Evolutionary conservation across 2,113 vertebrate genomes (phyloP).

Genomic region (Edolisoma coerulescens): DNA sequence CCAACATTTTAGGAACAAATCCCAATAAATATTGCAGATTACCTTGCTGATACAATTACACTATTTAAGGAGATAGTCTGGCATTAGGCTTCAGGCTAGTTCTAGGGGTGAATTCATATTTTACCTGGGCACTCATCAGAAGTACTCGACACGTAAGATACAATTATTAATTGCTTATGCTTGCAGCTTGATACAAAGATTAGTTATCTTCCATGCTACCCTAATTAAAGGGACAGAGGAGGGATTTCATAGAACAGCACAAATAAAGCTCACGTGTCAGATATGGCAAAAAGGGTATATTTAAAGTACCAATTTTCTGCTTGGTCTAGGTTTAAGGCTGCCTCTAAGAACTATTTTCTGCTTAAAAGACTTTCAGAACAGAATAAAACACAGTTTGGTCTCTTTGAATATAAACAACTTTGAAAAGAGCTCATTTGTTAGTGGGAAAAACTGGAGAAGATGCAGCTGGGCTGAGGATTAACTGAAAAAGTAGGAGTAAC

Average conservation of each 20-base stretch:
- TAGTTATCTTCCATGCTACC: background rate
- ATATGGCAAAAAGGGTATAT: background rate
- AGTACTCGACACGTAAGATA: background rate
- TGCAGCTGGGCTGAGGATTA: constrained; percentile 26
- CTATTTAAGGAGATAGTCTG: background rate
- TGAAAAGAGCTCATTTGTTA: constrained; percentile 29
- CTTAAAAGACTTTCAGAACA: background rate
- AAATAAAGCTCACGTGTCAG: background rate
- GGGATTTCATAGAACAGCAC: background rate
- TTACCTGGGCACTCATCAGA: background rate
- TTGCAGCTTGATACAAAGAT: background rate
- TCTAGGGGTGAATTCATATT: background rate
- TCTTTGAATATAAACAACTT: constrained; percentile 5
- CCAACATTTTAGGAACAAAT: background rate
- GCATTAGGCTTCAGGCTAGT: background rate
- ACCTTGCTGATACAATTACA: background rate
- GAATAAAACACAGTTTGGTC: background rate
- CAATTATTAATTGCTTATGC: background rate
- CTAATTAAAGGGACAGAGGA: background rate
- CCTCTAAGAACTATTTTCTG: background rate
- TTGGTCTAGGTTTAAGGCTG: background rate
- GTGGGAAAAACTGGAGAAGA: constrained; percentile 13
- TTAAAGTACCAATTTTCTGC: background rate
- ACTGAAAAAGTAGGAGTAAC: background rate
- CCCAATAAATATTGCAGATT: background rate